These are phyloP conservation scores for Priocnemis perturbator DNA, from an alignment of 2,888 invertebrate genomes.

Conservation along the genomic window DNA sequence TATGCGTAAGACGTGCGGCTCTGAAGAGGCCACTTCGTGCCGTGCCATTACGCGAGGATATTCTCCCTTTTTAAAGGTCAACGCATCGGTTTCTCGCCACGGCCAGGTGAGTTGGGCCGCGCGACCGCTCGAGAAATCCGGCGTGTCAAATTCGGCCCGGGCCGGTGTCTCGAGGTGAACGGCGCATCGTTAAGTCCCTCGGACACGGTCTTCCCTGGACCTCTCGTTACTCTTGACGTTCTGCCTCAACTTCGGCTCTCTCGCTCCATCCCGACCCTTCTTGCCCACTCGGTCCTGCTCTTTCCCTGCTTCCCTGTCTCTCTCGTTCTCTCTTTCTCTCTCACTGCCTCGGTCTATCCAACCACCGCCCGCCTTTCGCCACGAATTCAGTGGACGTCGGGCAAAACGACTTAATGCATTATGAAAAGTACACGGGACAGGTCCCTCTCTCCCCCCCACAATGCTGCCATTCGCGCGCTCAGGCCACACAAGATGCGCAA, in stretches of 20 bases:
- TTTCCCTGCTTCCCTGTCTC: conserved; percentile 20
- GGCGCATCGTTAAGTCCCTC: conserved; percentile 59
- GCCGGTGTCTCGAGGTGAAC: conserved; percentile 48
- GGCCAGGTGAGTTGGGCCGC: conserved; percentile 44
- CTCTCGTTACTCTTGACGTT: conserved; percentile 37
- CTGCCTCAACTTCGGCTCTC: neutral
- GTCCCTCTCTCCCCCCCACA: conserved; percentile 16
- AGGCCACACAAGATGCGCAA: conserved; percentile 52
- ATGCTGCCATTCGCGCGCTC: conserved; percentile 7
- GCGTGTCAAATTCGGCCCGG: conserved; percentile 60
- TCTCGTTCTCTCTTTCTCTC: conserved; percentile 6
- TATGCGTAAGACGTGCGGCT: neutral
- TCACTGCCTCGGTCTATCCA: conserved; percentile 27
- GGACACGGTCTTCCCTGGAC: conserved; percentile 47
- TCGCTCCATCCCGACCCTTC: neutral
- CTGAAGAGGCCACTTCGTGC: conserved; percentile 48
- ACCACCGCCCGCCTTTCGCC: conserved; percentile 42
- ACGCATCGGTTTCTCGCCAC: conserved; percentile 32
- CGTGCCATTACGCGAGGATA: conserved; percentile 41
- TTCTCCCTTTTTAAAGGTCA: conserved; percentile 9
- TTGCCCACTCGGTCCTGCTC: neutral
- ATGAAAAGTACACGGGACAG: conserved; percentile 63
- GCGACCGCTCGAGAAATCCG: conserved; percentile 55
- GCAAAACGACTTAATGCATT: conserved; percentile 65
- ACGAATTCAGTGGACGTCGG: conserved; percentile 47